Conservation (phyloP, 2,113 vertebrate species). For the Podilymbus podiceps region DNA sequence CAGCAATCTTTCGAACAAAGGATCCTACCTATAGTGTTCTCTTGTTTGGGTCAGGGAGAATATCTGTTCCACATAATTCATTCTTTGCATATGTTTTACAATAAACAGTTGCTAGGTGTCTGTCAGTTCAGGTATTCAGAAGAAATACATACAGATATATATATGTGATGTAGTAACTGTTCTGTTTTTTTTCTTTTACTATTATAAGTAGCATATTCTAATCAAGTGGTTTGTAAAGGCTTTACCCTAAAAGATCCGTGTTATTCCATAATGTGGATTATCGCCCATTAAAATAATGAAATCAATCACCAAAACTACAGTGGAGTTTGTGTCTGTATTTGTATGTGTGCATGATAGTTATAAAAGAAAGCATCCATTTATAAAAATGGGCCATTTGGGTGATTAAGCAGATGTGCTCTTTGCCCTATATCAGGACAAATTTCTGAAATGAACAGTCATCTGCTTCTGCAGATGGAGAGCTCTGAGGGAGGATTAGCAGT, state of each 20-base stretch:
- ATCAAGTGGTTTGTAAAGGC: neutral
- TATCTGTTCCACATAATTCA: neutral
- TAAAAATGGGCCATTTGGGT: slow-evolving; percentile 50
- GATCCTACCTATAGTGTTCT: neutral
- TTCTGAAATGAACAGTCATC: slow-evolving; percentile 46
- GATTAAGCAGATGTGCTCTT: slow-evolving; percentile 55
- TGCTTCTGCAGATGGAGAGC: slow-evolving; percentile 16
- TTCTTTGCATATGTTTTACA: neutral
- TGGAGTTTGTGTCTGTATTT: slow-evolving; percentile 4
- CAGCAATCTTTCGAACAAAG: neutral
- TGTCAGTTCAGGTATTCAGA: neutral
- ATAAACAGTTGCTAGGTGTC: neutral
- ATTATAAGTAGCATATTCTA: slow-evolving; percentile 13
- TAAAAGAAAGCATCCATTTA: slow-evolving; percentile 45
- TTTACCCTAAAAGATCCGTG: neutral
- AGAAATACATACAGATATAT: neutral
- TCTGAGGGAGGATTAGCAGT: slow-evolving; percentile 39
- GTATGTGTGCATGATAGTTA: neutral
- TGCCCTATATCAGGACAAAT: slow-evolving; percentile 35
- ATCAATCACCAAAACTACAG: slow-evolving; percentile 25
- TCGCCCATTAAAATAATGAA: slow-evolving; percentile 67
- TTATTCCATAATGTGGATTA: slow-evolving; percentile 44
- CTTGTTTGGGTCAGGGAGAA: neutral
- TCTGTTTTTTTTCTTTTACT: neutral
- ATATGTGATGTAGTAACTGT: neutral